Conservation (phyloP, 2,113 vertebrate genomes). For the Dasypus novemcinctus region DNA sequence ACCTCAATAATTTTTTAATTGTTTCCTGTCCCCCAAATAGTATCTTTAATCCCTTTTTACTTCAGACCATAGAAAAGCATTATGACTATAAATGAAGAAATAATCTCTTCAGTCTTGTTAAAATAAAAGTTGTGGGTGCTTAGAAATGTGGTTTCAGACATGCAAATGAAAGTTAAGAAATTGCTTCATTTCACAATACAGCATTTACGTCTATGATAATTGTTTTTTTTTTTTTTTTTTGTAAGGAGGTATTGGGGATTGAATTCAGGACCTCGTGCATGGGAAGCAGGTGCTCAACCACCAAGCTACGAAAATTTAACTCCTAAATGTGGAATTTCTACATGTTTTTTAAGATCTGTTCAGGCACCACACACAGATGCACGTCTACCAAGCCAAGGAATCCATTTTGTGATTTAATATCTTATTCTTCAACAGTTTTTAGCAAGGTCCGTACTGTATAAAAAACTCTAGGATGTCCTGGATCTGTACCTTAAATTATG, state of each 20-base stretch:
- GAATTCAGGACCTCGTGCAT: too few species aligned
- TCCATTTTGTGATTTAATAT: neutral
- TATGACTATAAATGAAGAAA: neutral
- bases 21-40: neutral
- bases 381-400: neutral
- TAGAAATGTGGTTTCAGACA: neutral
- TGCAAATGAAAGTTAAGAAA: neutral
- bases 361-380: neutral
- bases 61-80: neutral
- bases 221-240: too few species aligned
- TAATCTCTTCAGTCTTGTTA: neutral
- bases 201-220: neutral
- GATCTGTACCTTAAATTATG: neutral
- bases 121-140: constrained; percentile 16
- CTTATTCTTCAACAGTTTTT: neutral
- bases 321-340: neutral
- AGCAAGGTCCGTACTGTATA: neutral
- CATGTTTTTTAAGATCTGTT: neutral
- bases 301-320: neutral
- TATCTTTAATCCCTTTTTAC: constrained; percentile 26
- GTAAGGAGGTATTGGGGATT: too few species aligned
- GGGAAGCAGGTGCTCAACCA: too few species aligned
- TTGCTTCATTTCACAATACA: neutral
- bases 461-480: neutral
- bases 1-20: neutral